A percentile compares a stretch with the other conserved stretches of the same genome.
Evolutionary conservation across 2,113 vertebrate species (phyloP).

Genomic region (Anguilla rostrata): DNA sequence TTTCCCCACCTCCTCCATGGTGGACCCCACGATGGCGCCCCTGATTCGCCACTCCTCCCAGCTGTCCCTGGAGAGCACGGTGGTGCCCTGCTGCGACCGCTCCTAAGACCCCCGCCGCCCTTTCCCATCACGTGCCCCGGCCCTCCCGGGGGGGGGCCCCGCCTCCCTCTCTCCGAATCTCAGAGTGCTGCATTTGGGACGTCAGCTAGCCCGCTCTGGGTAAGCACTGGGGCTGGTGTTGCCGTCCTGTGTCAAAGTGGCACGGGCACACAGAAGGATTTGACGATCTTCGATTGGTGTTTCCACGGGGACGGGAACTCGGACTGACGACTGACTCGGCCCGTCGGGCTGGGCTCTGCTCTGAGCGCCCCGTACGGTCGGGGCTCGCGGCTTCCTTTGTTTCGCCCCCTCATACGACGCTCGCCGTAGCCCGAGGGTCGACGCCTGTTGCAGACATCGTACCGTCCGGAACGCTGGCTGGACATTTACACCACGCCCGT

Average conservation of each 20-base stretch:
- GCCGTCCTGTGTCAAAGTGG: conserved; percentile 32
- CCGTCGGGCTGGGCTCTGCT: conserved; percentile 29
- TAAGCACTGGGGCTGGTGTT: conserved; percentile 62
- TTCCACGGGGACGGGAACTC: conserved; percentile 48
- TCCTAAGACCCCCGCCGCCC: conserved; percentile 73
- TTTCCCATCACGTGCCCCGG: conserved; percentile 59
- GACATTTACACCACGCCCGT: conserved; percentile 25
- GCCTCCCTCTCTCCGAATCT: conserved; percentile 59
- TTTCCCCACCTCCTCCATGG: conserved; percentile 98
- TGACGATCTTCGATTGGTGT: neutral
- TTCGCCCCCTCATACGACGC: neutral
- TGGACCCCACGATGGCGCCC: conserved; percentile 89
- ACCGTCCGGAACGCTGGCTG: conserved; percentile 14
- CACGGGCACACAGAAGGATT: conserved; percentile 19
- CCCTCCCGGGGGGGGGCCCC: conserved; percentile 29
- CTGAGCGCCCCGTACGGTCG: neutral
- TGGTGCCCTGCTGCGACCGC: conserved; percentile 92
- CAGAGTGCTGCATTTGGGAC: conserved; percentile 63
- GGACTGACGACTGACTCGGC: conserved; percentile 36
- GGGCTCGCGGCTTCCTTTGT: conserved; percentile 2
- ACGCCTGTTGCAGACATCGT: neutral
- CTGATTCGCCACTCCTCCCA: conserved; percentile 95
- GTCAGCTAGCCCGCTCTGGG: conserved; percentile 61
- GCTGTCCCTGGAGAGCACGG: conserved; percentile 95
- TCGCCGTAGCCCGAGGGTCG: conserved; percentile 7